Base-by-base conservation (phyloP, 2,113 vertebrate species). In the Oostethus manadensis region DNA sequence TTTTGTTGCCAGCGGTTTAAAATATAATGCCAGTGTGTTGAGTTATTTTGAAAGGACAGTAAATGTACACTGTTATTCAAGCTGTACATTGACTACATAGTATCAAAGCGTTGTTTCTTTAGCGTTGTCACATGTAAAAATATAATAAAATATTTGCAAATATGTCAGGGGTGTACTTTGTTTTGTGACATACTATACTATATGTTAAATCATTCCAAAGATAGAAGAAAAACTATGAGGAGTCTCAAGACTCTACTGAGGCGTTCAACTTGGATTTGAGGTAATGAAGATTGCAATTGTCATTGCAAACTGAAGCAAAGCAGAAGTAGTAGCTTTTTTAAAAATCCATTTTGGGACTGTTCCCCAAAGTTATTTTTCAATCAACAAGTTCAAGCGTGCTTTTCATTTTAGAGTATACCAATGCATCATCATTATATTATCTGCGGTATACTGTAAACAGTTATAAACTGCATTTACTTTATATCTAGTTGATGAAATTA, bases 181-280 rank as follows among this genome's bases (percentile, higher is more conserved):
- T 29, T 29, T 29, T 33, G 29, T 33, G 29, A 33, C 29, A 33
- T 33, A 33, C 29, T 33, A 33, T 33, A 33, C 29, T 33, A 8
- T 33, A 4, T 33, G 29, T 5, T 33, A 33, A n/a, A 33, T 33
- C 20, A 49, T 49, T 18, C 47, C 47, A 14, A 22, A 56, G 2
- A 63, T 45, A 51, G 13, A 63, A 58, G 13, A 11, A 23, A 13
- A 10, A 38, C 35, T 38, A 10, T 38, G 10, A 23, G 29, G 26
- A 66, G 10, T 64, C 33, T 54, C n/a, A 58, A 22, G 46, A 47
- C 33, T 8, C 21, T 38, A 55, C 33, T 53, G 15, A 33, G 29
- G 48, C 51, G 60, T 70, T 63, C 55, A 64, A 70, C 62, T 15
- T 56, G 74, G 64, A 74, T 58, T 42, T 55, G 21, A 49, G 13